Conservation (phyloP, 1,140 invertebrate species). For the Drosophila tsacasi region DNA sequence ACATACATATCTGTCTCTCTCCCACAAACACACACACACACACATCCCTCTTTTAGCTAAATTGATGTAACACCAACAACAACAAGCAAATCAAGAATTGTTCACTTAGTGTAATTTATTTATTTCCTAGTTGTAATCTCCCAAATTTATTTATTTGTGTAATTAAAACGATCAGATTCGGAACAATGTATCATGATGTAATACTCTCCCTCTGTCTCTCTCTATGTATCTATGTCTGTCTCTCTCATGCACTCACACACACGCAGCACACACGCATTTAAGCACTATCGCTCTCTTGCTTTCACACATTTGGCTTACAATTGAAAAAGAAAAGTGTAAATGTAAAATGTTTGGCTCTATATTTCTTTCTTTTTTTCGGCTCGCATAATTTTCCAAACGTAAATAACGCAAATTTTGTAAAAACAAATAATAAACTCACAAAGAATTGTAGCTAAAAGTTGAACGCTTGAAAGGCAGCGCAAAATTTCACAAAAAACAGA, state of each 20-base stretch:
- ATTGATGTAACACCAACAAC: constrained; percentile 59
- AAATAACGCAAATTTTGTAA: constrained; percentile 75
- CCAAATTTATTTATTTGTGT: constrained; percentile 41
- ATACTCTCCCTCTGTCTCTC: constrained; percentile 24
- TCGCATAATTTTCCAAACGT: constrained; percentile 73
- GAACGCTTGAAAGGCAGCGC: constrained; percentile 80
- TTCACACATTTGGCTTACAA: constrained; percentile 80
- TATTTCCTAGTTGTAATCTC: constrained; percentile 73
- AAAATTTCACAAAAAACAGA: constrained; percentile 57
- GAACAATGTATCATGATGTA: constrained; percentile 51
- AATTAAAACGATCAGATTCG: constrained; percentile 45
- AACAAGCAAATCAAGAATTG: constrained; percentile 61
- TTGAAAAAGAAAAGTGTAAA: constrained; percentile 41
- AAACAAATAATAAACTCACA: constrained; percentile 31
- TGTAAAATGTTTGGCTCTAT: constrained; percentile 49
- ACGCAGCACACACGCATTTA: constrained; percentile 34
- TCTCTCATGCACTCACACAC: constrained; percentile 49
- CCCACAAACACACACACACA: constrained; percentile 22
- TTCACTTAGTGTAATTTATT: constrained; percentile 82
- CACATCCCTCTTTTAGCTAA: constrained; percentile 51
- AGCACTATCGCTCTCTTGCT: constrained; percentile 70
- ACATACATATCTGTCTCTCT: constrained; percentile 25
- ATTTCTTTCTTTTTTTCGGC: constrained; percentile 42
- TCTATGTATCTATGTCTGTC: constrained; percentile 51
- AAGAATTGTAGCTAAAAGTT: constrained; percentile 81